Evolutionary conservation across 2,797 vertebrate genomes (phyloP), one percentile per base, ranked within the genome.

Genomic region (Urocyon cinereoargenteus): DNA sequence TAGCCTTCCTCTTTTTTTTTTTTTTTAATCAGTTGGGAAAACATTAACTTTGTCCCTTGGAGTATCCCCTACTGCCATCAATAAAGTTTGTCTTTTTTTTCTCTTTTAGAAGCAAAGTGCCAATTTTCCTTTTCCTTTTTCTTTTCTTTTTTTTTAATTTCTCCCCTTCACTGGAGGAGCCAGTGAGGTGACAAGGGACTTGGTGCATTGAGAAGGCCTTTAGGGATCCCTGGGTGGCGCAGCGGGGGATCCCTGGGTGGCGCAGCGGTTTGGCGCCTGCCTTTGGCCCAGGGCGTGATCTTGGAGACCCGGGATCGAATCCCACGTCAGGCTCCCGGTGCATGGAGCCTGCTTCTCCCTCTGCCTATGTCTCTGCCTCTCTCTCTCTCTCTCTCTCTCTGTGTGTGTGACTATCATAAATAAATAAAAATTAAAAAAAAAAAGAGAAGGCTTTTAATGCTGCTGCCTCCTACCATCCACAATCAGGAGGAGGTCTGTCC

Each of bases 11-110:
- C 97, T 96, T 97, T 86, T 97, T 90, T 95, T 96, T 97, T 88
- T 96, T 95, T 97, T 88, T 97, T 87, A 94, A 98, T 97, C 97
- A 97, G 97, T 98, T 98, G 97, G 96, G 95, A 98, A 99, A 98
- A 98, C 94, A 98, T 98, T 98, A 98, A 98, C 98, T 97, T 94
- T 97, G 96, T 97, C 97, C 89, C 95, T 96, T 40, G 36, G 82
- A 90, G 61, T 93, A 92, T 59, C 22, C 19, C 3, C 59, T 90
- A 81, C 15, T 81, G 82, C 88, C 73, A 93, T 91, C 97, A 97
- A 98, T 97, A 89, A 98, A 98, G 94, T 97, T 97, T 97, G 94
- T 90, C 72, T 94, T 96, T 94, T 96, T 97, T 94, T 97, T 94
- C 87, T 93, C 28, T 98, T 96, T 96, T 19, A 96, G 91, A 97